Evolutionary conservation across 2,888 invertebrate genomes (phyloP), one percentile per base, ranked within the genome.

Genomic region (Cosmorhoe ocellata): DNA sequence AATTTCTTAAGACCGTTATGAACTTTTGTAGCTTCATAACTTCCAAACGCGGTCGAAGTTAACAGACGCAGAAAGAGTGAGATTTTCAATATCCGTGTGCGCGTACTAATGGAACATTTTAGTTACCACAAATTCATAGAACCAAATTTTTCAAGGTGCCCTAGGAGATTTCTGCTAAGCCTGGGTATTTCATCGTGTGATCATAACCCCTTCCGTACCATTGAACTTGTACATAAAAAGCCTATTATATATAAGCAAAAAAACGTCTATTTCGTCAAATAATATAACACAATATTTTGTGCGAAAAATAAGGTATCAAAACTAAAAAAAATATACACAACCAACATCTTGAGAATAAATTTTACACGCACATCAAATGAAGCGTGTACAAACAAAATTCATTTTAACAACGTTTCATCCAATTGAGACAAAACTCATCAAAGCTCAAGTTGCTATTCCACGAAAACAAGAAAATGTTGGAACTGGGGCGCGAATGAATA

Each of bases 1-100:
- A 85, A 80, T 76, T 73, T 79, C 79, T 81, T 78, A 78, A 82
- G 78, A 79, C 73, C 75, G 81, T 84, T 83, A 79, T 76, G 69
- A 79, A 84, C 75, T 83, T 82, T 69, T 68, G 61, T 57, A 64
- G 72, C 76, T 77, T 80, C 74, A 80, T 81, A 81, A 74, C 81
- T 81, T 79, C 71, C 63, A 67, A 53, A 46, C 30, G 54, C 49
- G 52, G 55, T 58, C 43, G 56, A 69, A 64, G 69, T 68, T 66
- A 48, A 57, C 56, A 66, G 67, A 68, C 66, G n/a, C n/a, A 18
- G 56, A 45, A 51, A 38, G 37, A 40, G 49, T 53, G 56, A 45
- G n/a, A 24, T 53, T 39, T 27, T 42, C 33, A 32, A 38, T 7
- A 24, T 1, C 2, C 3, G 1, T 6, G 24, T 4, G 18, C 18